Base-by-base conservation (phyloP, 2,113 vertebrate species). In the Rana temporaria region DNA sequence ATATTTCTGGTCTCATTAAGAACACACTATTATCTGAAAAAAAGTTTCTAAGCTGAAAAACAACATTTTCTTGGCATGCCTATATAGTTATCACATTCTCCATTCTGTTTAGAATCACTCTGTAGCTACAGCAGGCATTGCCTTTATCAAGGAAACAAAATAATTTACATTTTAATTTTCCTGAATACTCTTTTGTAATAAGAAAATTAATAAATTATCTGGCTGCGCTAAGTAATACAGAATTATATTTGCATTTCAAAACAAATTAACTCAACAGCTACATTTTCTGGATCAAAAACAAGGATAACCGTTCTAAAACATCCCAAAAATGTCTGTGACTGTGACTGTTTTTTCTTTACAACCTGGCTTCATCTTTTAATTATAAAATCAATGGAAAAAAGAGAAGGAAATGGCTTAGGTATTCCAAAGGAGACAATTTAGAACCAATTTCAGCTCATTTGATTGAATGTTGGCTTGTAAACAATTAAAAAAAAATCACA, bases 191-290 rank as follows among this genome's bases (percentile, higher is more conserved):
- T 79, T 38, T 79, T 79, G 64, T 70, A 80, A 80, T 48, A 80
- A 62, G 30, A 60, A 70, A 80, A 80, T 80, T 80, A 62, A 62
- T 80, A 70, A 79, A 70, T 79, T 80, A 80, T 80, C 78, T 80
- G n/a, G 66, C 53, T 59, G 78, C 32, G 12, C 30, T 62, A 80
- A 70, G 78, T 70, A 69, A 71, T 69, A 62, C 66, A 60, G 78
- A 48, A 80, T 70, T 80, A 52, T 80, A 79, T 80, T 80, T 80
- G 78, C 78, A 80, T 80, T 80, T 80, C 67, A 80, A 80, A 80
- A 80, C 66, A 80, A 70, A 69, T 80, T 70, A 80, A 70, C 78
- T 70, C 53, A 70, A 70, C 57, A 67, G 67, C 56, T 62, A 56
- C 62, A 18, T 62, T 80, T 80, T 14, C 66, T 48, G 66, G 66